Base-by-base conservation (phyloP, 2,888 invertebrate genomes). In the Caenorhabditis sp. region DNA sequence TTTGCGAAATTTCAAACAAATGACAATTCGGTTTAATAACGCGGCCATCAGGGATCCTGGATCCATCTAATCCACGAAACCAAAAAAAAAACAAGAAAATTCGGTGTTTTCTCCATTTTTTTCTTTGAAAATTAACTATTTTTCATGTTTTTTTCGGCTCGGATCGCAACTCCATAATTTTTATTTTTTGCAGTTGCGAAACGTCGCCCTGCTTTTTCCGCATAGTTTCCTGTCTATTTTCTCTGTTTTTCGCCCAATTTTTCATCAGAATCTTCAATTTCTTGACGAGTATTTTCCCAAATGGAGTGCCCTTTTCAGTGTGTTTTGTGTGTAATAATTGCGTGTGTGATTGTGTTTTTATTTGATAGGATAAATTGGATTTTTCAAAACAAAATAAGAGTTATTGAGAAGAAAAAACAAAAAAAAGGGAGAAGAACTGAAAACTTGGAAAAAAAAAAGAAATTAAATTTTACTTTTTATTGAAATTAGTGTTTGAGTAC, bases 1-100 rank as follows among this genome's bases (percentile, higher is more conserved):
- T 68, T 61, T 80, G 15, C 70, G 85, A 11, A 83, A 78, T 24
- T 87, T 87, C 69, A 87, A 85, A 56, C 83, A 84, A 58, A 84
- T 82, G 80, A 80, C 84, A 4, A 68, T 87, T 37, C 74, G 87
- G 28, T 77, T 86, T 53, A 87, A 87, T 61, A 67, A 72, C 18
- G 79, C 85, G 2, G 80, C 83, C 2, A 35, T 76, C 18, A 51
- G 65, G 8, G 69, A 76, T 76, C 70, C 65, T 15, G 60, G 51
- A 26, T 51, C 51, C 13, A 28, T 40, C 40, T 13, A 13, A 13
- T n/a, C n/a, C n/a, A n/a, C n/a, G n/a, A n/a, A n/a, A n/a, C n/a
- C n/a, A n/a, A n/a, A n/a, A n/a, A n/a, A n/a, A n/a, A n/a, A n/a
- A n/a, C n/a, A n/a, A n/a, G n/a, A n/a, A n/a, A n/a, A n/a, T n/a